Conservation (phyloP, 2,797 vertebrate genomes). For the Pangasius djambal region DNA sequence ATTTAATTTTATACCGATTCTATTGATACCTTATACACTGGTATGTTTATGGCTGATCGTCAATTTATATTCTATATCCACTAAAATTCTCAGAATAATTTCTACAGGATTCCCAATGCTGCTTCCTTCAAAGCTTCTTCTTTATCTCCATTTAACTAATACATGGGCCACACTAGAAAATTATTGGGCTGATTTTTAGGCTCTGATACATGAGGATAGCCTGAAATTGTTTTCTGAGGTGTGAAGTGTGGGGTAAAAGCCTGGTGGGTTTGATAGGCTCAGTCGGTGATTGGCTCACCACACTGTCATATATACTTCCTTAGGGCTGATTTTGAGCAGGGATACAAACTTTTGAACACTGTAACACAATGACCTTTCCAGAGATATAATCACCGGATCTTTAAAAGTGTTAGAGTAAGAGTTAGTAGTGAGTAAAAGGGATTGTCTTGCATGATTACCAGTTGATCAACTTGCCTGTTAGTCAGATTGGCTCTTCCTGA, state of each 20-base stretch:
- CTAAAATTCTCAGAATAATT: not conserved
- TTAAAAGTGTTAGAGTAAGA: not conserved
- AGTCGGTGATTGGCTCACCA: not conserved
- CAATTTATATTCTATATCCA: not conserved
- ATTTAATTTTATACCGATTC: not conserved
- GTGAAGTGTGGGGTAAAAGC: not conserved
- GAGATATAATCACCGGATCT: not conserved
- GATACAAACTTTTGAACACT: not conserved
- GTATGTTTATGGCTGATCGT: not conserved
- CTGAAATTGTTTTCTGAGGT: not conserved
- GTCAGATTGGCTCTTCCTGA: not conserved
- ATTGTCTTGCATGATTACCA: not conserved
- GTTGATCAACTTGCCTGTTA: not conserved
- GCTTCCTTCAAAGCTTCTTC: not conserved
- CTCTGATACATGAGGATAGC: not conserved
- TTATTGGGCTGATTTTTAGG: not conserved
- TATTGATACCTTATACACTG: too few relatives aligned
- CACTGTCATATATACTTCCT: not conserved
- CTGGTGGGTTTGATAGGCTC: not conserved
- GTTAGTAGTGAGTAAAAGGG: not conserved
- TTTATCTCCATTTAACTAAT: not conserved
- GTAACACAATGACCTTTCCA: not conserved
- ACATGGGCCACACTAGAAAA: not conserved
- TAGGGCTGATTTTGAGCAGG: not conserved
- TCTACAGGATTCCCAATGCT: not conserved